phyloP scores from a whole-genome alignment of 1,140 invertebrate species.

The Drosophila teissieri region DNA sequence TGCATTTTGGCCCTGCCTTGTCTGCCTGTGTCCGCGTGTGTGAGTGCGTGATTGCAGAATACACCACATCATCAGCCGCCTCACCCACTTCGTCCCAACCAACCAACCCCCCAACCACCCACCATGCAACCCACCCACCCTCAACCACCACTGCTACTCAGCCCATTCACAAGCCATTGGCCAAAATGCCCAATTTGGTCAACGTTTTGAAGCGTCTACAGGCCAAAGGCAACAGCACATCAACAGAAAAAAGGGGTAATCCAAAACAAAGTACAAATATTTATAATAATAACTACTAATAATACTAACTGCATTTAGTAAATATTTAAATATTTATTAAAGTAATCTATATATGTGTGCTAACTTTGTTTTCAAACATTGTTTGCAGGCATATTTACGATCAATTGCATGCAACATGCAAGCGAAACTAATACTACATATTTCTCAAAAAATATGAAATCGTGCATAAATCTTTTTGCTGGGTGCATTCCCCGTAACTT shows the following conservation, averaged over 20 bases:
- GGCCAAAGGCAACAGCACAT: slow-evolving; percentile 10
- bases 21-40: background rate
- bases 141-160: slow-evolving; percentile 18
- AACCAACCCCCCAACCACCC: slow-evolving; percentile 9
- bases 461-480: background rate
- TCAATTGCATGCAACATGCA: too few relatives aligned
- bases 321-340: too few relatives aligned
- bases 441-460: too few relatives aligned
- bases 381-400: too few relatives aligned
- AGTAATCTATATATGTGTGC: too few relatives aligned
- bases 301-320: too few relatives aligned
- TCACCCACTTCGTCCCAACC: background rate
- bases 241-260: background rate
- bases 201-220: slow-evolving; percentile 37
- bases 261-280: too few relatives aligned
- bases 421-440: too few relatives aligned
- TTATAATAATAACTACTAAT: too few relatives aligned
- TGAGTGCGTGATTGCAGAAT: slow-evolving; percentile 63
- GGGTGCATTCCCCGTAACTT: slow-evolving; percentile 5
- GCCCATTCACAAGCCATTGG: slow-evolving; percentile 20
- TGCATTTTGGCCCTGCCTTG: slow-evolving; percentile 45
- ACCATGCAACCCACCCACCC: background rate
- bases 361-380: too few relatives aligned
- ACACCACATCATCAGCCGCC: slow-evolving; percentile 39
- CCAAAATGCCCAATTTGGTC: slow-evolving; percentile 74